Base-by-base conservation (phyloP, 1,140 invertebrate species). In the Gryllus bimaculatus region DNA sequence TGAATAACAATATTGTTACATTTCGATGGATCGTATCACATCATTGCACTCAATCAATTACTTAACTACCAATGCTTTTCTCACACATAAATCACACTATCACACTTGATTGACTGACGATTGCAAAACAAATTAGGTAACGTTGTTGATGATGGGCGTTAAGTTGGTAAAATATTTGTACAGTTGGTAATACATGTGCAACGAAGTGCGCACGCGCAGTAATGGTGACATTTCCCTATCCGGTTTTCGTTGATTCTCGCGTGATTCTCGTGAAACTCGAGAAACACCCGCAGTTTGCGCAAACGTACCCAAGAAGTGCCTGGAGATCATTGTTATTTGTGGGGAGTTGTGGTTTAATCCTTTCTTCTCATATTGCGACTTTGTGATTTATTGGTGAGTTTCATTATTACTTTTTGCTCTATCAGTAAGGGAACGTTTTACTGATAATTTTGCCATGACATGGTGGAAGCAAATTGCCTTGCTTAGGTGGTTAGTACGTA, bases 241-340 rank as follows among this genome's bases (percentile, higher is more conserved):
- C 76, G 76, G 48, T 77, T 15, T 66, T 13, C 12, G 8, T 21
- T 48, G 20, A 18, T 39, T 39, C 26, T 39, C 26, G 26, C 26
- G 26, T 39, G 26, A 77, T 15, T 77, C 76, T 77, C 76, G 47
- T 48, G 47, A 48, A 54, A 20, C 48, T 47, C 76, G 76, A 49
- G 76, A 77, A 54, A 77, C 48, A 48, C n/a, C 76, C 48, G 76
- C 48, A 77, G 76, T 77, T 77, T 77, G 39, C 48, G 76, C 76
- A 77, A 77, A 77, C 76, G 48, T 77, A n/a, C 48, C 26, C 18
- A 66, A 10, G 54, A 66, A 66, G 76, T 77, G 76, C 8, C 18
- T 15, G 48, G n/a, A 77, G 8, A 48, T 76, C 20, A 10, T 54
- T 21, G 13, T 18, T 76, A 20, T 20, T 47, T 77, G 76, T 10